Base-by-base conservation (phyloP, 2,888 invertebrate genomes). In the Buathra laborator region DNA sequence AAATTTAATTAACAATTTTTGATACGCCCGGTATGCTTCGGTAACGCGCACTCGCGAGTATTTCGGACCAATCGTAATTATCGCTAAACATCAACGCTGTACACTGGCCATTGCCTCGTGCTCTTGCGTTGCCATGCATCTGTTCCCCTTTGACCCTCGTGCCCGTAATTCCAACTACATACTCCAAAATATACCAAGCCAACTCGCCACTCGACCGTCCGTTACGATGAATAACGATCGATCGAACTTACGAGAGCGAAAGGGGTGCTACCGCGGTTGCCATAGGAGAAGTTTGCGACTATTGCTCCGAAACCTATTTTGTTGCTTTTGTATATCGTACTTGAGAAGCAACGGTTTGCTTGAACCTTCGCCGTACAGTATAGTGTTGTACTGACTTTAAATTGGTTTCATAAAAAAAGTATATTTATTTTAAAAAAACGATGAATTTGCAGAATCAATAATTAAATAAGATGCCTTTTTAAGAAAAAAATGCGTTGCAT, bases 61-160 rank as follows among this genome's bases (percentile, higher is more conserved):
- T 32, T 51, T 5, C 7, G 51, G 32, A 37, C 85, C 87, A 87
- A 89, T 89, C 88, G 88, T 86, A 89, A 90, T 90, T 90, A 90
- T 89, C 87, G 85, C 85, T 85, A 89, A 89, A 89, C 84, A 81
- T 75, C 81, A 43, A 19, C 53, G 51, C 78, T 16, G 68, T 68
- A 68, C 68, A 56, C 16, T 56, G 16, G 51, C 51, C 53, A 53
- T 16, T 53, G 51, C 53, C 32, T n/a, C 9, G 32, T n/a, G n/a
- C 51, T 16, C 19, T 24, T 19, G 56, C 19, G 51, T 53, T 70
- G 70, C 70, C n/a, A 68, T 70, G 72, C 84, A 80, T 84, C 80
- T 84, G 84, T 80, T 74, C 75, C 51, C 48, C 48, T 29, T 48
- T 51, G 68, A 68, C 68, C 48, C 68, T 68, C 29, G 48, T 51